Percentiles rank a stretch among this genome's conserved stretches.
Conservation (phyloP, 2,888 invertebrate species). For the Luperina testacea region DNA sequence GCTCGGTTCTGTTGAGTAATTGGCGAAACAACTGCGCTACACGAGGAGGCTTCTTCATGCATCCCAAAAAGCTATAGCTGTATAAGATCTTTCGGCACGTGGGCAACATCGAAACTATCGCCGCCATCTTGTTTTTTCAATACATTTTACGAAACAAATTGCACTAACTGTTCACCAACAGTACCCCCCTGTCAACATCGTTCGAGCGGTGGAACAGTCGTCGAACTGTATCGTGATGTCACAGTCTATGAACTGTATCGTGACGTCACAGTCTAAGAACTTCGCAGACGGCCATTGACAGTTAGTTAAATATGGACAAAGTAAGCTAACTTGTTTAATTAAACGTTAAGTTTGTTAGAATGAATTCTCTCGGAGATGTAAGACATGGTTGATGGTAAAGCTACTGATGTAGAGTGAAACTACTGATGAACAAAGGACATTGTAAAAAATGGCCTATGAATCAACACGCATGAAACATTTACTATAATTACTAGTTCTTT, state of each 20-base stretch:
- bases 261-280: conserved; percentile 26
- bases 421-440: background rate
- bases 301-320: conserved; percentile 8
- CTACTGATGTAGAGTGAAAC: background rate
- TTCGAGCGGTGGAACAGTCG: background rate
- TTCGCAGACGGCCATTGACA: conserved; percentile 15
- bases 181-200: background rate
- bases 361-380: background rate
- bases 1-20: too few relatives aligned
- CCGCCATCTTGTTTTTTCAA: background rate
- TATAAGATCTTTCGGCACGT: background rate
- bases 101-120: background rate
- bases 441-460: too few relatives aligned
- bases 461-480: too few relatives aligned
- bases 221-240: conserved; percentile 13
- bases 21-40: too few relatives aligned
- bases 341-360: conserved; percentile 12
- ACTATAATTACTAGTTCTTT: too few relatives aligned
- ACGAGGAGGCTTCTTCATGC: too few relatives aligned
- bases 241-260: background rate
- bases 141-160: background rate
- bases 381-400: background rate
- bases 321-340: conserved; percentile 11
- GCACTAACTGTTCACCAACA: background rate
- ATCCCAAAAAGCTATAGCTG: background rate